phyloP scores from a whole-genome alignment of 2,797 vertebrate genomes.

The Knipowitschia caucasica region DNA sequence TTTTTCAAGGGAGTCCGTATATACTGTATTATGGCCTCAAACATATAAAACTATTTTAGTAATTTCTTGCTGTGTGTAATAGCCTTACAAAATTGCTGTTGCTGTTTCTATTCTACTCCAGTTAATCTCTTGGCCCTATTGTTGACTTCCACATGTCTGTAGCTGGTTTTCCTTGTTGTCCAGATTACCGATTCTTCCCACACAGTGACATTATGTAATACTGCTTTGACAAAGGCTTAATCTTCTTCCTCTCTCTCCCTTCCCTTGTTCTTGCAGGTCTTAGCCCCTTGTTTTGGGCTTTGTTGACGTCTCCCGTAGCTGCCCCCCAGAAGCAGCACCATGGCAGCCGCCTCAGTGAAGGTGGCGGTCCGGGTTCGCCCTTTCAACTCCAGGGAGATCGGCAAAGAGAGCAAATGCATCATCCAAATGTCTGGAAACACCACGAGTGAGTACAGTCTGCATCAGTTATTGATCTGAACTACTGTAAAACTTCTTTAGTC shows the following conservation, averaged over 20 bases:
- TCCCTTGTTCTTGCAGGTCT: slow-evolving; percentile 37
- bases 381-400: slow-evolving; percentile 94
- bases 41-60: too few species aligned
- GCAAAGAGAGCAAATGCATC: slow-evolving; percentile 94
- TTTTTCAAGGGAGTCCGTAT: too few species aligned
- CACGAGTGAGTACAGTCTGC: slow-evolving; percentile 84
- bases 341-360: slow-evolving; percentile 98
- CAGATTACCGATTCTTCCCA: background rate
- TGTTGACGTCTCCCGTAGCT: slow-evolving; percentile 44
- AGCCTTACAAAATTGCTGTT: too few species aligned
- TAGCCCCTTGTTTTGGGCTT: slow-evolving; percentile 24
- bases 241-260: slow-evolving; percentile 21
- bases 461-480: too few species aligned
- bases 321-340: slow-evolving; percentile 62
- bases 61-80: too few species aligned
- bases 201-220: background rate
- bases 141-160: background rate
- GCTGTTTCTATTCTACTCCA: too few species aligned
- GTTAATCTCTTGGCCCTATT: background rate
- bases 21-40: too few species aligned
- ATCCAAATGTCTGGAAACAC: slow-evolving; percentile 98
- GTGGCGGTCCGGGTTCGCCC: slow-evolving; percentile 97
- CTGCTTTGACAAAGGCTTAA: background rate
- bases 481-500: too few species aligned
- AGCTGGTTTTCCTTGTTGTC: background rate